Conservation (phyloP, 2,113 vertebrate species). For the Oceanites oceanicus region DNA sequence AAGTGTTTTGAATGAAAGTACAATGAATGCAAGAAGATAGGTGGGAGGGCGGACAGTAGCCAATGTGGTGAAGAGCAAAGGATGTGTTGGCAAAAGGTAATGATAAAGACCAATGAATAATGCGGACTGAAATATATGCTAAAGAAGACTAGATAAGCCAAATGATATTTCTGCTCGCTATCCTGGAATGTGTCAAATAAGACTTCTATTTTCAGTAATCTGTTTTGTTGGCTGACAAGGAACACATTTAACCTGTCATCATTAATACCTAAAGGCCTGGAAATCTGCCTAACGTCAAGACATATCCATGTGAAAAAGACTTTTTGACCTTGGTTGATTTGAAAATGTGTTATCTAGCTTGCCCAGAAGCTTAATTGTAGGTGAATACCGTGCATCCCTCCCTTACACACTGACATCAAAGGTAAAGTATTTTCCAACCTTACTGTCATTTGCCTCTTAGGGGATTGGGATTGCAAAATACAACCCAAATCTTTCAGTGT, state of each 20-base stretch:
- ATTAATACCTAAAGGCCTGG: background rate
- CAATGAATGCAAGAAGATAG: background rate
- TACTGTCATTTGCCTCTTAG: background rate
- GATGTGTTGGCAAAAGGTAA: background rate
- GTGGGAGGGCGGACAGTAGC: background rate
- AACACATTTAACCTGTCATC: conserved; percentile 32
- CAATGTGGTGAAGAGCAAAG: background rate
- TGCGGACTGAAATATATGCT: background rate
- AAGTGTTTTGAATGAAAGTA: background rate
- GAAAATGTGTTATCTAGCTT: conserved; percentile 42
- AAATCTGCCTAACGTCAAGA: conserved; percentile 20
- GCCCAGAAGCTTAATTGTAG: background rate
- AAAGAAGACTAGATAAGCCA: background rate
- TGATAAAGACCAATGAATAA: conserved; percentile 23
- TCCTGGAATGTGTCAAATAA: conserved; percentile 2
- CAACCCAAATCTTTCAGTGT: background rate
- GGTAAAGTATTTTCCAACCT: background rate
- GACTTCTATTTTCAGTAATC: conserved; percentile 26
- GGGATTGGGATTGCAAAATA: conserved; percentile 5
- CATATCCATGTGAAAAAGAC: background rate
- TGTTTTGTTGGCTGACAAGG: conserved; percentile 26
- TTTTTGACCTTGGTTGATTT: conserved; percentile 26
- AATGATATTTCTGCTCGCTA: background rate
- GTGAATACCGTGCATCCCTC: background rate
- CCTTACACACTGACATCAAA: background rate